A percentile compares a stretch with the other conserved stretches of the same genome.
These are phyloP conservation scores for Dryomyza anilis DNA, from an alignment of 2,888 invertebrate genomes.

Conservation along the genomic window DNA sequence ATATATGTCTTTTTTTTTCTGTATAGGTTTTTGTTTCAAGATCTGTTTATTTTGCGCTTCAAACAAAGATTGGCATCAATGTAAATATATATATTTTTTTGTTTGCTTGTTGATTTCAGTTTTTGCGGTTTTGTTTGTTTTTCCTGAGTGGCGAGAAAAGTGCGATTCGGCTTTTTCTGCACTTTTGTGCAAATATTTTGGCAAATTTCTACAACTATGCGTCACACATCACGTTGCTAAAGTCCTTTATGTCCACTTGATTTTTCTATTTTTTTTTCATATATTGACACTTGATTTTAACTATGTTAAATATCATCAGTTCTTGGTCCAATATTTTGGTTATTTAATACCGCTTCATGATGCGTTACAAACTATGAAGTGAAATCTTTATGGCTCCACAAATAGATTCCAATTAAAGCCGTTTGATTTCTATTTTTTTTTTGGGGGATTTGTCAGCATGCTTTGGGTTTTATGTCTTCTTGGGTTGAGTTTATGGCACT, in stretches of 20 bases:
- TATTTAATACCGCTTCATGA: background rate
- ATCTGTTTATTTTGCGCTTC: too few relatives aligned
- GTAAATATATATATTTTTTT: too few relatives aligned
- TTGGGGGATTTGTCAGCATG: background rate
- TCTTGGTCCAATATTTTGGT: background rate
- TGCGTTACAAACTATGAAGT: background rate
- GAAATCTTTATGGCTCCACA: background rate
- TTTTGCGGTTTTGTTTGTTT: too few relatives aligned
- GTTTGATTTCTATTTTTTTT: background rate
- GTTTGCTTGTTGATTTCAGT: too few relatives aligned
- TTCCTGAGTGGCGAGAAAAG: too few relatives aligned
- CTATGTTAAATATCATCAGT: background rate
- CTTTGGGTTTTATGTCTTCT: too few relatives aligned
- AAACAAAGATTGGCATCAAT: too few relatives aligned
- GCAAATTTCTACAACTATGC: background rate
- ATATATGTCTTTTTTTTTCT: too few relatives aligned
- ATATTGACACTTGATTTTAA: background rate
- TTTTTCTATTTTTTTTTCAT: background rate
- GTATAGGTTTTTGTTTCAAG: too few relatives aligned
- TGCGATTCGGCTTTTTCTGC: too few relatives aligned
- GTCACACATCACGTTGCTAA: background rate
- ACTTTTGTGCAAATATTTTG: too few relatives aligned
- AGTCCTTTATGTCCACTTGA: background rate
- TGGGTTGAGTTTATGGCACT: background rate
- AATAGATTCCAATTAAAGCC: background rate